These are phyloP conservation scores for Trinorchestia longiramus DNA, from an alignment of 1,140 invertebrate genomes.

Conservation along the genomic window DNA sequence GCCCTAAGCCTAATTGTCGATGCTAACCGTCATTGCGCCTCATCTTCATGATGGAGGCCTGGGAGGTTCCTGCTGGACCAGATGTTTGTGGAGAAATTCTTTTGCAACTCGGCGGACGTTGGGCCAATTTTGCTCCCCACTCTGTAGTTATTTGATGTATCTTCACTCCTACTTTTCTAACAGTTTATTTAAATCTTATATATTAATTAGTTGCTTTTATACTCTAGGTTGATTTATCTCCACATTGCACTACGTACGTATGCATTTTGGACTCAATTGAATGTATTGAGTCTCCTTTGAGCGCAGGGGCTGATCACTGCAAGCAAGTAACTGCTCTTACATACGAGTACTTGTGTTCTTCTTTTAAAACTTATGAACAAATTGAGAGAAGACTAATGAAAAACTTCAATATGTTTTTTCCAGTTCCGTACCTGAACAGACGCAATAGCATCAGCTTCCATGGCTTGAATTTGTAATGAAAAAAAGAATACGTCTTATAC, in stretches of 20 bases:
- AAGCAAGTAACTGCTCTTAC: background rate
- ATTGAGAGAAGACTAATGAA: too few species aligned
- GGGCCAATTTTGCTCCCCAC: background rate
- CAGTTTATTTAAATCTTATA: background rate
- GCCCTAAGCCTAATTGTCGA: background rate
- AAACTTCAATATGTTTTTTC: too few species aligned
- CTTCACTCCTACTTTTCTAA: background rate
- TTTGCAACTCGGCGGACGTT: background rate
- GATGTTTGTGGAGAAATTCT: background rate
- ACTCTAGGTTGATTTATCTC: background rate
- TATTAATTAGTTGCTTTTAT: background rate
- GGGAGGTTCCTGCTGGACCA: background rate
- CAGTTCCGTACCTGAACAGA: too few species aligned
- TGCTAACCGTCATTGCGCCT: background rate
- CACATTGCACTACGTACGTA: background rate
- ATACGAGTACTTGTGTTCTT: background rate
- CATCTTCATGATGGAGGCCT: background rate
- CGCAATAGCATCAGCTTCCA: too few species aligned
- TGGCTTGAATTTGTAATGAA: too few species aligned
- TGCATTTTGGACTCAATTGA: background rate
- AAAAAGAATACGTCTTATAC: too few species aligned
- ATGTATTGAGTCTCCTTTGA: background rate
- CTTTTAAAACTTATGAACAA: too few species aligned
- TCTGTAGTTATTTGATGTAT: background rate
- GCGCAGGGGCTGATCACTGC: background rate